Base-by-base conservation (phyloP, 2,113 vertebrate genomes). In the Nesogale talazaci region DNA sequence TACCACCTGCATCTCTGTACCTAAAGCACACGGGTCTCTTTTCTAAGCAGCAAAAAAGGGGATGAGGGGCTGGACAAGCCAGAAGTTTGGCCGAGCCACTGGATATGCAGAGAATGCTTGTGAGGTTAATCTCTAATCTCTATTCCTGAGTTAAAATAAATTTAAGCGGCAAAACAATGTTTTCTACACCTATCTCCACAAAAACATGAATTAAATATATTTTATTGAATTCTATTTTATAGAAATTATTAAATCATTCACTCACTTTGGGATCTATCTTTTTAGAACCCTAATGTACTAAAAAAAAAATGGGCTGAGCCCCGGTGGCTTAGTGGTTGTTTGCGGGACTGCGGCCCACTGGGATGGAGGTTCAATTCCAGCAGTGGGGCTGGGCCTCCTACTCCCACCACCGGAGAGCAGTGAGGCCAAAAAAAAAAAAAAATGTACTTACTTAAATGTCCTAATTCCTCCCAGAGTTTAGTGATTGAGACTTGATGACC, bases 161-260 rank as follows among this genome's bases (percentile, higher is more conserved):
- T 75, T 80, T 79, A 82, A 89, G 91, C 65, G 75, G 56, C 20
- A 92, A 90, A 77, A 56, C 9, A 77, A 57, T 90, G 6, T 89
- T 85, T 88, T 67, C n/a, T 57, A 85, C 94, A 76, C 16, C 34
- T 83, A 86, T 6, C 6, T 92, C 67, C 36, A 76, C 4, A 67
- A 0, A 86, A 2, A 87, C 91, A 85, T 85, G n/a, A 83, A 89
- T 78, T 42, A 87, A 84, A 57, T 42, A 6, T 56, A 86, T 22
- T 70, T 69, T 11, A 74, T 88, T 76, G 89, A 67, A 31, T 15
- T 67, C 27, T 67, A 46, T 90, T 74, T 85, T 90, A 83, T 15
- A 80, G n/a, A 93, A 88, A 96, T 72, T 69, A 1, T 46, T 82
- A 86, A 92, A 78, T 10, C 72, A 92, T 75, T 91, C 83, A 42